These are phyloP conservation scores for Himalopsyche anomala DNA, from an alignment of 2,888 invertebrate genomes.

Conservation along the genomic window DNA sequence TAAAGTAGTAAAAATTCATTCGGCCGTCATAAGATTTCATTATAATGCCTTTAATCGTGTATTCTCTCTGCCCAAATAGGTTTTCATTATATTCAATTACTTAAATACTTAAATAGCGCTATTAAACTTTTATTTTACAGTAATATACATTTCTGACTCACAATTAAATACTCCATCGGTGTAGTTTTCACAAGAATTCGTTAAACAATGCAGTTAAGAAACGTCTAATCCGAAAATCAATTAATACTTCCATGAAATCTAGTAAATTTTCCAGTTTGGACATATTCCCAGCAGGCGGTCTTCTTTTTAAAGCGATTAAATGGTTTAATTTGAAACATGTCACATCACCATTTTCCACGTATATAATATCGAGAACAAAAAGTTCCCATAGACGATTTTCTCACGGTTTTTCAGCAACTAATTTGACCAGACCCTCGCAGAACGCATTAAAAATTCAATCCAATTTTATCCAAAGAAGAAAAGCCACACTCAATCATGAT, in stretches of 20 bases:
- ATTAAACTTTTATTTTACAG: no score
- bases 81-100: no score
- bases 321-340: not conserved
- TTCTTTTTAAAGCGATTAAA: not conserved
- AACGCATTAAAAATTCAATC: slow-evolving; percentile 51
- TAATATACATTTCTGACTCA: no score
- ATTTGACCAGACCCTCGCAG: slow-evolving; percentile 40
- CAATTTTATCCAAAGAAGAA: slow-evolving; percentile 47
- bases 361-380: not conserved
- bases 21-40: no score
- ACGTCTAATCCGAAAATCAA: not conserved
- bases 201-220: no score
- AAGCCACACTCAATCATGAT: slow-evolving; percentile 41
- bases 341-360: slow-evolving; percentile 17
- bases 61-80: no score
- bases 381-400: slow-evolving; percentile 47
- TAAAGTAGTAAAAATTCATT: no score
- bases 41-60: no score
- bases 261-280: not conserved
- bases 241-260: not conserved
- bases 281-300: slow-evolving; percentile 12
- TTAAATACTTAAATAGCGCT: no score
- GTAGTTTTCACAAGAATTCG: no score
- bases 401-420: slow-evolving; percentile 33
- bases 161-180: no score